Base-by-base conservation (phyloP, 2,113 vertebrate genomes). In the Microcebus lehilahytsara region DNA sequence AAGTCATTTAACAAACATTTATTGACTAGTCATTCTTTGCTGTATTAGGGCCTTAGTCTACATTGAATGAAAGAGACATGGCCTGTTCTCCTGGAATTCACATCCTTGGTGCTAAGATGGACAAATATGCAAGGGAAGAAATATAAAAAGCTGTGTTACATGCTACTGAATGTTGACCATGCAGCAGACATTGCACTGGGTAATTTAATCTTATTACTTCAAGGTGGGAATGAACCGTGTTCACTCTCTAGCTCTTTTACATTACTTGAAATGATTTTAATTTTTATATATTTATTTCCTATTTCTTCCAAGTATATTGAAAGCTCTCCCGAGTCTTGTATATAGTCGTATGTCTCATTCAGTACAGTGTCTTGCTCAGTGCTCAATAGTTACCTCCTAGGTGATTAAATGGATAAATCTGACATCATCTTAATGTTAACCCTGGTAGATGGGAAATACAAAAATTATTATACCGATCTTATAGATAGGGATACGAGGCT, bases 201-300 rank as follows among this genome's bases (percentile, higher is more conserved):
- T 90, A 1, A 58, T 69, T 51, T 74, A 58, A 42, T 85, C 40
- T 88, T 74, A 11, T 46, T 83, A 86, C n/a, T 91, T 90, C 10
- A 74, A 91, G 32, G 34, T 42, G 84, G 8, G 23, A 14, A 89
- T 53, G n/a, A 27, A 83, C 89, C 56, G 32, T 87, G 3, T 9
- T 9, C 77, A 93, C 9, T 94, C 25, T 34, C 14, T 91, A 92
- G 23, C 23, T 93, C 17, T 51, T 53, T 60, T 91, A 69, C 23
- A 71, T 42, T 96, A 71, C 42, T 91, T 94, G 66, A 95, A 64
- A 89, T 93, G 4, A 88, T 53, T 53, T 79, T 88, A 79, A 58
- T 60, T 95, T 14, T 66, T 89, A 46, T 62, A 37, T 64, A 75
- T 77, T 81, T 85, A 32, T 62, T 93, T 96, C 79, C 72, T 77